Evolutionary conservation across 2,888 invertebrate genomes (phyloP), one percentile per base, ranked within the genome.

Genomic region (Opisthograptis luteolata): DNA sequence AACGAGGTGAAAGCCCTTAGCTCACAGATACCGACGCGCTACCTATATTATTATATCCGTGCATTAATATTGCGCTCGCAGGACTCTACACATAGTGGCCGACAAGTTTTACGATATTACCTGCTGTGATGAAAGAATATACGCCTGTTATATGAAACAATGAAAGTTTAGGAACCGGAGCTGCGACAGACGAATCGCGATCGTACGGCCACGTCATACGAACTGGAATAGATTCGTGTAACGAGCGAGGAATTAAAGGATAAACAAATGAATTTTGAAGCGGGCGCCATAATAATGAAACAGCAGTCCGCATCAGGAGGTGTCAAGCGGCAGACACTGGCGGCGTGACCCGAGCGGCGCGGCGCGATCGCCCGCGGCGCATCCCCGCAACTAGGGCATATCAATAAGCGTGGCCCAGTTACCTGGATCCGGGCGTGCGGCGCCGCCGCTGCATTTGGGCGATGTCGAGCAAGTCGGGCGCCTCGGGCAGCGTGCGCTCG

Each of bases 401-500:
- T 87, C 88, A 79, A 87, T 87, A 88, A 85, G 77, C 74, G 84
- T 81, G 87, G 59, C 88, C 88, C 81, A 87, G 74, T 87, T 84
- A 84, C 79, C 84, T 74, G 83, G 76, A 70, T 80, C 68, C 52
- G 72, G 58, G 40, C 62, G 60, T 62, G 63, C 62, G 66, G 62
- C 61, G 49, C 62, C 55, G 59, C 60, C 66, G 67, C 71, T 81
- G 81, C 81, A 79, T 73, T 81, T 65, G 60, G 68, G 64, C 51
- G 70, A 93, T 93, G 93, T 93, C 93, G 74, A 88, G 86, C 78
- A 92, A 91, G 77, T 88, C 92, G 66, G 80, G 83, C 66, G 75
- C 91, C 43, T 89, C 91, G 59, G 93, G 92, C 73, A 92, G 92
- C 79, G 80, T 92, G 73, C 84, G 90, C 55, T 88, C 89, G 58